Conservation (phyloP, 2,888 invertebrate species). For the Alsophila aescularia region DNA sequence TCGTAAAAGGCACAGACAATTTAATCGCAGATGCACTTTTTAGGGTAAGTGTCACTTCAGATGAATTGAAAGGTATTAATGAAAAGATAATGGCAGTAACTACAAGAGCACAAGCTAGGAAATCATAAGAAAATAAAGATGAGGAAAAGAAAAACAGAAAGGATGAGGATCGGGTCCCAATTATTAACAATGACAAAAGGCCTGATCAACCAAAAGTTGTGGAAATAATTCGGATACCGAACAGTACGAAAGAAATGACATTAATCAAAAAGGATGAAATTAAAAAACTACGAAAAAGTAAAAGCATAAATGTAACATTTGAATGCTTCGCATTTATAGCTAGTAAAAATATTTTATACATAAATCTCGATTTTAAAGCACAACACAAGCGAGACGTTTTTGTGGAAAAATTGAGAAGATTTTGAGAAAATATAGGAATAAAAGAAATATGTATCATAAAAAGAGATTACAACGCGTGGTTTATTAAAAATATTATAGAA, state of each 20-base stretch:
- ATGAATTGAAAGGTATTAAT: conserved; percentile 15
- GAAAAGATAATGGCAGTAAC: conserved; percentile 2
- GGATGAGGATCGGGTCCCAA: conserved; percentile 3
- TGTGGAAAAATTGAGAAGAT: conserved; percentile 28
- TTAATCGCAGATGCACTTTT: conserved; percentile 13
- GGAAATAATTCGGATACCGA: conserved; percentile 33
- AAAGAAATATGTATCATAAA: conserved; percentile 22
- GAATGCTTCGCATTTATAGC: conserved; percentile 6
- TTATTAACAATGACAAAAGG: conserved; percentile 19
- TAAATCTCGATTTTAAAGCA: conserved; percentile 30
- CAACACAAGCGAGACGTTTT: conserved; percentile 35
- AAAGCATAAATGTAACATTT: not conserved
- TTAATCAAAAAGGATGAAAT: conserved; percentile 16
- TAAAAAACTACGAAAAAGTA: conserved; percentile 4
- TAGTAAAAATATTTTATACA: conserved; percentile 24
- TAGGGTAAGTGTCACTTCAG: conserved; percentile 1
- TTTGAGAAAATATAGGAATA: conserved; percentile 24
- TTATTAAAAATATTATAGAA: conserved; percentile 27
- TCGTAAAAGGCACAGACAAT: not conserved
- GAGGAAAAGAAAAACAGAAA: not conserved
- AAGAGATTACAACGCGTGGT: conserved; percentile 23
- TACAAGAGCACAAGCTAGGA: conserved; percentile 26
- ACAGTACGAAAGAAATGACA: conserved; percentile 23
- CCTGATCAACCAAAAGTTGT: conserved; percentile 32
- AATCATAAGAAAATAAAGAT: not conserved